Evolutionary conservation across 2,113 vertebrate species (phyloP), one percentile per base, ranked within the genome.

Genomic region (Aramus guarauna): DNA sequence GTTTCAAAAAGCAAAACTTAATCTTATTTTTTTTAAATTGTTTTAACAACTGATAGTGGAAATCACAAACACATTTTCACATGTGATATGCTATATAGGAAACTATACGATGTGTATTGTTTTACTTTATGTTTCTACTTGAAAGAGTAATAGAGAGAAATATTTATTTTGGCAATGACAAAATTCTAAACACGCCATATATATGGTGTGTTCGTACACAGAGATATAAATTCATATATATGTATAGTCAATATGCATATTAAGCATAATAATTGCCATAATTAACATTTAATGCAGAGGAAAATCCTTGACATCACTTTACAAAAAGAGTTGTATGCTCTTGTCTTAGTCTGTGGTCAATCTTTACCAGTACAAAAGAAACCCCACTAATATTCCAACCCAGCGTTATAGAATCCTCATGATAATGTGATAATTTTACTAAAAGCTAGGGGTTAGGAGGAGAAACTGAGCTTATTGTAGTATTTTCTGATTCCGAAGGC

Each of bases 41-140:
- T 30, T 63, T 81, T 88, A 47, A 58, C 9, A 60, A 20, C 9
- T 77, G 29, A 19, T 37, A 41, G 4, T n/a, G 19, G 37, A 90
- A 90, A 76, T 39, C 9, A 30, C 20, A 30, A 47, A 9, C 5
- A 2, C 8, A 16, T 29, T 88, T 82, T 60, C 9, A 43, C 8
- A 6, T 27, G 16, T 41, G 50, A 34, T 45, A 9, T 26, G 3
- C 11, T 81, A 4, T 34, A 34, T 4, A 73, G 62, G 34, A 83
- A 17, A 36, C 22, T 41, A 9, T 20, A 34, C 0, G 0, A 7
- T 29, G 36, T 4, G 3, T 59, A 16, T 43, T 2, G 4, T 34
- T 50, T 77, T 47, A 39, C 41, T 82, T 59, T 55, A 18, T 62
- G 24, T 53, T 83, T 64, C 56, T 83, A 18, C 36, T 69, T 63